phyloP scores from a whole-genome alignment of 2,888 invertebrate species.

The Chrysodeixis includens region DNA sequence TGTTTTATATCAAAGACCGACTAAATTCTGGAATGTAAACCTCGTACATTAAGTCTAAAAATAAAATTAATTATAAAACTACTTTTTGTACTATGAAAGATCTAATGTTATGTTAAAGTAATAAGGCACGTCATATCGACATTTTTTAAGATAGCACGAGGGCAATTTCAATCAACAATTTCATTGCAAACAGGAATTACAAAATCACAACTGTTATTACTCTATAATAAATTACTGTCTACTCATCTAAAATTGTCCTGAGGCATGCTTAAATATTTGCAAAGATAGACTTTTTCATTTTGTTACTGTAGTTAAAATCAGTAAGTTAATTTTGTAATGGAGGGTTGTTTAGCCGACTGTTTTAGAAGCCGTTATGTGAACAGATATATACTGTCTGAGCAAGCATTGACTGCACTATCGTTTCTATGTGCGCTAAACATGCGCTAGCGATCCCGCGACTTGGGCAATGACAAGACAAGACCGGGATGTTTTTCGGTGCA shows the following conservation, averaged over 20 bases:
- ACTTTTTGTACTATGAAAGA: conserved; percentile 58
- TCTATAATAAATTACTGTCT: not conserved
- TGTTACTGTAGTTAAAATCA: not conserved
- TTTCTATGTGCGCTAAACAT: too few relatives aligned
- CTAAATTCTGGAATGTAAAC: not conserved
- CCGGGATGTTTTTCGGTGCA: too few relatives aligned
- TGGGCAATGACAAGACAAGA: too few relatives aligned
- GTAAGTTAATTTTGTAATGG: not conserved
- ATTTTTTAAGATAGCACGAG: not conserved
- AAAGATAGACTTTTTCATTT: not conserved
- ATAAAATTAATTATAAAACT: conserved; percentile 17
- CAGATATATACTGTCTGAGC: too few relatives aligned
- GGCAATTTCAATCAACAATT: not conserved
- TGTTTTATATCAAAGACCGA: not conserved
- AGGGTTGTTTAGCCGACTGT: too few relatives aligned
- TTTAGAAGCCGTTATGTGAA: too few relatives aligned
- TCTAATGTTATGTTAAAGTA: conserved; percentile 35
- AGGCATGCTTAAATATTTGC: not conserved
- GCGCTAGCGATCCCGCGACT: too few relatives aligned
- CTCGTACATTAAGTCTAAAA: not conserved
- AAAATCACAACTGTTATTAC: not conserved
- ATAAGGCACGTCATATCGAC: conserved; percentile 22
- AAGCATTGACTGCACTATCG: too few relatives aligned
- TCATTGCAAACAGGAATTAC: conserved; percentile 3
- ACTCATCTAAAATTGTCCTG: not conserved